phyloP scores from a whole-genome alignment of 2,797 vertebrate genomes.

The Sylvilagus floridanus region DNA sequence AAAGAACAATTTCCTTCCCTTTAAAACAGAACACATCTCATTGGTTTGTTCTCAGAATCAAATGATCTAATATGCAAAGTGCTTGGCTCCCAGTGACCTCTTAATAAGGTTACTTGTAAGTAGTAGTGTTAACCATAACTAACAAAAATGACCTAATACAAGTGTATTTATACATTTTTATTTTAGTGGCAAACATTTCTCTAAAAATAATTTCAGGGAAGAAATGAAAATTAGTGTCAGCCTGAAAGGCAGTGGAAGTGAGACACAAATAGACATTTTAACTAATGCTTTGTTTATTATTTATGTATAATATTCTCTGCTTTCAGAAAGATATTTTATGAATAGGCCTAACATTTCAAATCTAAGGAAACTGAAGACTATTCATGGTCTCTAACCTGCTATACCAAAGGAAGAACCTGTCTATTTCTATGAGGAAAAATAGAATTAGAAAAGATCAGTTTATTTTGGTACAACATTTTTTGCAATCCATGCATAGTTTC shows the following conservation, averaged over 20 bases:
- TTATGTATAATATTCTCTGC: constrained; percentile 32
- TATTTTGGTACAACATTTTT: too few species aligned
- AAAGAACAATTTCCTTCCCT: background rate
- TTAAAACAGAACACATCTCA: constrained; percentile 13
- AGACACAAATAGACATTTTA: constrained; percentile 40
- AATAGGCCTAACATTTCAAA: constrained; percentile 20
- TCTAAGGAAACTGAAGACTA: constrained; percentile 45
- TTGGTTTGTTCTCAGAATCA: constrained; percentile 48
- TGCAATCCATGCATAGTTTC: too few species aligned
- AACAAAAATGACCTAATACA: background rate
- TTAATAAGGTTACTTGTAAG: background rate
- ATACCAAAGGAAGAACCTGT: background rate
- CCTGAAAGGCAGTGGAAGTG: constrained; percentile 20
- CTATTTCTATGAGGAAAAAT: background rate
- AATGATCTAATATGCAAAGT: background rate
- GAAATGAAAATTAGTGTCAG: constrained; percentile 60
- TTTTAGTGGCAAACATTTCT: constrained; percentile 2
- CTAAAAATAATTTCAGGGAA: constrained; percentile 48
- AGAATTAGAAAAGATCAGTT: too few species aligned
- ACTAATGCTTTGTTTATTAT: constrained; percentile 42
- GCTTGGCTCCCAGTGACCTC: background rate
- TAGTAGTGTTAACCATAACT: constrained; percentile 21
- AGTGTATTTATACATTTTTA: constrained; percentile 37
- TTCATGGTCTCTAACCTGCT: background rate
- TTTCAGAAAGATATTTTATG: constrained; percentile 36